Evolutionary conservation across 2,113 vertebrate species (phyloP).

Genomic region (Anoura caudifer): DNA sequence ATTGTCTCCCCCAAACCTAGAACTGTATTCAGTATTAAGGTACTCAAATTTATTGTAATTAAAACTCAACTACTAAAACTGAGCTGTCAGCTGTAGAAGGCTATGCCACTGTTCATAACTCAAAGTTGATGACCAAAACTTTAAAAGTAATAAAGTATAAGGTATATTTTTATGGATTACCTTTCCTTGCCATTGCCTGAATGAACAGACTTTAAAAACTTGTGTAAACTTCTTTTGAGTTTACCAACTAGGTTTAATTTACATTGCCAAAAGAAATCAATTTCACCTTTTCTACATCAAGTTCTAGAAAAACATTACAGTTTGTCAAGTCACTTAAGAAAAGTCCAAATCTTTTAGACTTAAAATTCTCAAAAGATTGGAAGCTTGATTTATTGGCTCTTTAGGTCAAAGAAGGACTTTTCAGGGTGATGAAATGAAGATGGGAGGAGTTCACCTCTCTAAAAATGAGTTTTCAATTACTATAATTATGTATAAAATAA

Average conservation of each 20-base stretch:
- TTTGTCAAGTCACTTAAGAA: not conserved
- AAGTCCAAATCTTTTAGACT: not conserved
- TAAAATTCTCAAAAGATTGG: conserved; percentile 1
- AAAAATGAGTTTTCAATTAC: conserved; percentile 68
- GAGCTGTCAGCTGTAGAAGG: not conserved
- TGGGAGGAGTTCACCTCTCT: conserved; percentile 44
- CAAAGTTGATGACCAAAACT: not conserved
- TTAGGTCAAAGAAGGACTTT: conserved; percentile 67
- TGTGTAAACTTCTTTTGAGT: not conserved
- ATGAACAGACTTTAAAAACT: conserved; percentile 27
- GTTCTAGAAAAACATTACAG: conserved; percentile 4
- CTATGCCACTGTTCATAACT: not conserved
- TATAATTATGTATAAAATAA: conserved; percentile 66
- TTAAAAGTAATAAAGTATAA: conserved; percentile 1
- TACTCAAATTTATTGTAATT: conserved; percentile 7
- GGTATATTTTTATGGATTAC: not conserved
- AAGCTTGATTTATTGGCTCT: conserved; percentile 48
- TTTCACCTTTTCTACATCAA: not conserved
- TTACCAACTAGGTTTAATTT: conserved; percentile 41
- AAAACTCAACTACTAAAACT: conserved; percentile 36
- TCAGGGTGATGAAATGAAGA: conserved; percentile 44
- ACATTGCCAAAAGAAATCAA: conserved; percentile 8
- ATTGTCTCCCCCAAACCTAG: not conserved
- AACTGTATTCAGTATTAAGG: conserved; percentile 14
- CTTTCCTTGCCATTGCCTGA: not conserved